Conservation (phyloP, 2,888 invertebrate species). For the Alentia gelatinosa region DNA sequence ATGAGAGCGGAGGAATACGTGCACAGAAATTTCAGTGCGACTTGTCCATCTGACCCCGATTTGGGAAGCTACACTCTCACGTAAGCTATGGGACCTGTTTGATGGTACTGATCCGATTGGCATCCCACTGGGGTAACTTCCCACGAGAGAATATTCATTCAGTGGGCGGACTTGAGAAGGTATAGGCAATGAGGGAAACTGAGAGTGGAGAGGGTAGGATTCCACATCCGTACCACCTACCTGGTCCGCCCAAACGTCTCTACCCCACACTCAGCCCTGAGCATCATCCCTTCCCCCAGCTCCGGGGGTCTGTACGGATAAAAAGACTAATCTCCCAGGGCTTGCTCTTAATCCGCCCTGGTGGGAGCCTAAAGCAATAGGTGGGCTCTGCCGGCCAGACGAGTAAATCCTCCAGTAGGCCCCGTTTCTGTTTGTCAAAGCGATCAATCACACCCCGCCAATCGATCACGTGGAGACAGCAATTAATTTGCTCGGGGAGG, state of each 20-base stretch:
- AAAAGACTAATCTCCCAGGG: conserved; percentile 31
- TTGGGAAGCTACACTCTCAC: neutral
- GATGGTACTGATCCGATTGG: neutral
- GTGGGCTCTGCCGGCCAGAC: neutral
- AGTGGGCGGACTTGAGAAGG: neutral
- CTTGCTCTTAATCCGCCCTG: neutral
- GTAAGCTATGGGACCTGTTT: neutral
- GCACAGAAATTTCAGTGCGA: too few species aligned
- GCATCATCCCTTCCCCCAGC: neutral
- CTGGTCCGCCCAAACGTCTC: neutral
- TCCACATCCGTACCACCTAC: neutral
- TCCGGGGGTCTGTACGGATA: neutral
- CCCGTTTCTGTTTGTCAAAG: conserved; percentile 43
- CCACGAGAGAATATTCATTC: neutral
- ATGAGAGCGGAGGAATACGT: too few species aligned
- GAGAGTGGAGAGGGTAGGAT: neutral
- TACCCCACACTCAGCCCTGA: neutral
- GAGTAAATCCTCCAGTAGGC: conserved; percentile 24
- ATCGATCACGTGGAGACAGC: conserved; percentile 33
- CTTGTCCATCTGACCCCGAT: too few species aligned
- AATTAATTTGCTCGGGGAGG: conserved; percentile 39
- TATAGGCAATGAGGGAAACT: neutral
- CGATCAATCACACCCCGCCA: conserved; percentile 42
- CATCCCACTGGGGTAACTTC: neutral
- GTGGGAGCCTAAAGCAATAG: conserved; percentile 46